Percentiles rank a stretch among this genome's conserved stretches.
These are phyloP conservation scores for Marisa cornuarietis DNA, from an alignment of 1,140 invertebrate genomes.

Conservation along the genomic window DNA sequence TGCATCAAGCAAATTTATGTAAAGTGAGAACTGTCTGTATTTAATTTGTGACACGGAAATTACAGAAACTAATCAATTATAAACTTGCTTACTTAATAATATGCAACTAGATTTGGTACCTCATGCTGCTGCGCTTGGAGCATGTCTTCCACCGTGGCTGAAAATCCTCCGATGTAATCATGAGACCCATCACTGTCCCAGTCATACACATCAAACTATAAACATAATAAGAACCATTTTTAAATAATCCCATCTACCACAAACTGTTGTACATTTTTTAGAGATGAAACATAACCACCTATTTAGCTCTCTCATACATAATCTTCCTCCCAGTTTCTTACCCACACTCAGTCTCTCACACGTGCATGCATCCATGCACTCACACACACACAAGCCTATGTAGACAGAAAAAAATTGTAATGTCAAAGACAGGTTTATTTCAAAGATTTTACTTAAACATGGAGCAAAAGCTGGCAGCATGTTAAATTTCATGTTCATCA, in stretches of 20 bases:
- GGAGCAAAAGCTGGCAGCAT: no score
- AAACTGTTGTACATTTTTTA: background rate
- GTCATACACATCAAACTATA: constrained; percentile 65
- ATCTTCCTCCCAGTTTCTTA: background rate
- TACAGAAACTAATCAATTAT: no score
- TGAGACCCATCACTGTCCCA: constrained; percentile 68
- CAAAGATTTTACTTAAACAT: no score
- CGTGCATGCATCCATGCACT: background rate
- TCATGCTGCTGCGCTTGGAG: constrained; percentile 43
- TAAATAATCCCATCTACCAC: background rate
- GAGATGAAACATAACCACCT: background rate
- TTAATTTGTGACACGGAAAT: no score
- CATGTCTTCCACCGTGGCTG: constrained; percentile 62
- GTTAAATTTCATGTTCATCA: no score
- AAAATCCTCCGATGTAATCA: constrained; percentile 66
- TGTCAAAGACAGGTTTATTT: no score
- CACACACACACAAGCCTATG: background rate
- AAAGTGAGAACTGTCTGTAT: no score
- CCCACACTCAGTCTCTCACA: background rate
- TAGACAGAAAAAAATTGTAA: no score
- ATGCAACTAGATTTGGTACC: constrained; percentile 22
- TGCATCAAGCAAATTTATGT: no score
- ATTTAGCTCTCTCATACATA: background rate
- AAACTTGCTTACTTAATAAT: no score
- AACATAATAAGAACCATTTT: background rate